phyloP scores from a whole-genome alignment of 2,888 invertebrate species.

The Lasioglossum leucozonium region DNA sequence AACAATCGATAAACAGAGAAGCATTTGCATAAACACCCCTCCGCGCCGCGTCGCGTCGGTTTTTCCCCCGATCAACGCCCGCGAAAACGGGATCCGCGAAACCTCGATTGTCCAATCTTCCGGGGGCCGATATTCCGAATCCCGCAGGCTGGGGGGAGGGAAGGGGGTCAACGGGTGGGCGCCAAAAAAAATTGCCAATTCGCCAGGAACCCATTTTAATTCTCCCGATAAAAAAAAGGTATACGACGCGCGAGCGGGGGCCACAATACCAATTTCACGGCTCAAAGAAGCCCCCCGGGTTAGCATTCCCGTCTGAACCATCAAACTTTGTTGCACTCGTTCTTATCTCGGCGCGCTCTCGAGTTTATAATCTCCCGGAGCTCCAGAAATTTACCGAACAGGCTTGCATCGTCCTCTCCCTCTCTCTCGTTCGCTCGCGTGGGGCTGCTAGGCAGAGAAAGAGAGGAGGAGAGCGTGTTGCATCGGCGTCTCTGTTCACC shows the following conservation, averaged over 20 bases:
- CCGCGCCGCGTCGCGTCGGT: not conserved
- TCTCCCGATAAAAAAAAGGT: not conserved
- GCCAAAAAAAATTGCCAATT: slow-evolving; percentile 10
- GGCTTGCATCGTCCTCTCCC: not conserved
- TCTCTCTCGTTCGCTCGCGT: not conserved
- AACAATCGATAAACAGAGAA: not conserved
- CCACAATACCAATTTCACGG: slow-evolving; percentile 10
- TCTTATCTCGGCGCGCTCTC: slow-evolving; percentile 10
- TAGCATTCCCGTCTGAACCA: slow-evolving; percentile 35
- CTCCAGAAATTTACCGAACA: slow-evolving; percentile 27
- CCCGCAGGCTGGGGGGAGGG: too few species aligned
- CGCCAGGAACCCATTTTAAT: slow-evolving; percentile 2
- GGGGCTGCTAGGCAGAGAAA: too few species aligned
- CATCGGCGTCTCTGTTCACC: slow-evolving; percentile 20
- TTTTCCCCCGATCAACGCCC: not conserved
- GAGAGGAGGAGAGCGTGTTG: not conserved
- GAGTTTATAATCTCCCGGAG: slow-evolving; percentile 10
- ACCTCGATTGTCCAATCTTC: not conserved
- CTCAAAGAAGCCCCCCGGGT: slow-evolving; percentile 34
- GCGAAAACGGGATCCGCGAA: not conserved
- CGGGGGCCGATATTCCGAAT: not conserved
- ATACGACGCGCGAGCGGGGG: not conserved
- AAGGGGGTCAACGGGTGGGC: not conserved
- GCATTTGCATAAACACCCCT: not conserved
- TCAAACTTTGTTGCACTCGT: slow-evolving; percentile 37